Evolutionary conservation across 2,797 vertebrate genomes (phyloP), one percentile per base, ranked within the genome.

Genomic region (Chelonia mydas): DNA sequence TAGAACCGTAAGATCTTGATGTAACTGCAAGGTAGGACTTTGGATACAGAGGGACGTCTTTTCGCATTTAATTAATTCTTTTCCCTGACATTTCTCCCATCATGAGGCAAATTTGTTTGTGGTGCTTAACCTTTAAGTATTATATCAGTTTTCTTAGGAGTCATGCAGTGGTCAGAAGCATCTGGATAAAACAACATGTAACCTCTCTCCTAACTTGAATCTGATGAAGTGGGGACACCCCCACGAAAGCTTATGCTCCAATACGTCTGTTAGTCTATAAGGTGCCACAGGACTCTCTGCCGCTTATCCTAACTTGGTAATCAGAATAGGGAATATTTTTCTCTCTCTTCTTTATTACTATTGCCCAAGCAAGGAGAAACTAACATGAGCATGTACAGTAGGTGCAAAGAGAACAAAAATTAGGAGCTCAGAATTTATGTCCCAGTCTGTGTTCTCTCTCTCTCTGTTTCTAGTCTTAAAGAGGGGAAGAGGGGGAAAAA

Each of bases 11-110:
- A 94, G 53, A 91, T 90, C 88, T 96, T 96, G 84, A 97, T 97
- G 90, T 79, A 83, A 96, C 76, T 93, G 33, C 8, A 41, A 93
- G 49, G 68, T 93, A 94, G 59, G 59, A 96, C 90, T 96, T 95
- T 59, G n/a, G 65, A 83, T 98, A 90, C 50, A 88, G 83, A 96
- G 15, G 41, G 61, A 84, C 27, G 85, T 94, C 19, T 49, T 78
- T 97, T 77, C 50, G 94, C 37, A 91, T 96, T 96, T 96, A 94
- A 87, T 96, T 94, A 96, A 96, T 96, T 97, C 1, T 88, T 93
- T 96, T 95, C 90, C 65, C 93, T 97, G 96, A 96, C 53, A 92
- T 97, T 98, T 97, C 93, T 97, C 85, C 94, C 87, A 95, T 97
- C 80, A 94, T 88, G 61, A 97, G 81, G 80, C 37, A 97, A 96